Base-by-base conservation (phyloP, 2,888 invertebrate species). In the Lasioglossum villosulum region DNA sequence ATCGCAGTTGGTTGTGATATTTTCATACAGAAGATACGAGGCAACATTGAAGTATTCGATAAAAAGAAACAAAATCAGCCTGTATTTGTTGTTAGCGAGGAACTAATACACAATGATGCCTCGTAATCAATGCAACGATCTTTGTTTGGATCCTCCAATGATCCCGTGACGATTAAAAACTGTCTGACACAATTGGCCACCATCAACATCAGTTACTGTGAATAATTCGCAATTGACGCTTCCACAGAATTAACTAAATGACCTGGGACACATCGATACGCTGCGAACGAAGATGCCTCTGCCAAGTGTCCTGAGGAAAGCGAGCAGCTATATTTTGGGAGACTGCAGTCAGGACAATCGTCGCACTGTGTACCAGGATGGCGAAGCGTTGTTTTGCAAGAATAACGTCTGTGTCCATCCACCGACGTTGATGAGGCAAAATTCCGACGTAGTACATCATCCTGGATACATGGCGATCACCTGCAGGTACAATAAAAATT, bases 381-480 rank as follows among this genome's bases (percentile, higher is more conserved):
- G 98, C 93, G 98, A 98, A 96, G 97, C 98, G 84, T 96, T 98
- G 75, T 98, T 98, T 95, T 98, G 98, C 95, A 99, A 99, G 96
- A 99, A 99, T 95, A 99, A 99, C 95, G 99, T 99, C 56, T 99
- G 99, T 95, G 99, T 99, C 72, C 99, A 99, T 96, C 99, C 99
- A 10, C 98, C 98, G 74, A 97, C 98, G 0, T 96, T 98, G 86
- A 96, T 98, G 77, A 96, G 98, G 75, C 97, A 97, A 91, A 97
- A 98, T 92, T 96, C 97, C 78, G 98, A 98, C 90, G 97, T 98
- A 48, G 96, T 98, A 0, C 99, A 99, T 93, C 98, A 98, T 95
- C 99, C 99, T 3, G 99, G 97, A 0, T 99, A 99, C 94, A 96
- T 99, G 91, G 98, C 98, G 0, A 97, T 99, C 71, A 97, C 98